Base-by-base conservation (phyloP, 92 coral and sea anemone species). In the Phymanthus crucifer region DNA sequence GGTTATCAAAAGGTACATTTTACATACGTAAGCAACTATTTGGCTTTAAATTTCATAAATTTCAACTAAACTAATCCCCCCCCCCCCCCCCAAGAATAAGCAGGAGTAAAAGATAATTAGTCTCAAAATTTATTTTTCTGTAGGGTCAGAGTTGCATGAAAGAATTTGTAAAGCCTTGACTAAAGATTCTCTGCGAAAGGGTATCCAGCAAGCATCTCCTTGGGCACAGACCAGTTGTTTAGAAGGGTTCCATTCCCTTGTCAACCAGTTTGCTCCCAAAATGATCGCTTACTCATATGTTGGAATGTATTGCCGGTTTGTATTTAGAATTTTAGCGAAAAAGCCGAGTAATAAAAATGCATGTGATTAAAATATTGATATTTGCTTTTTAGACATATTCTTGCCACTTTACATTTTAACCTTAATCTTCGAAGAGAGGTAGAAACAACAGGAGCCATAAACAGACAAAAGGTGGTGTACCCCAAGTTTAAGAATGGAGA, bases 401-500 rank as follows among this genome's bases (percentile, higher is more conserved):
- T 38, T 31, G 76, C 83, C 18, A 40, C 64, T 18, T 33, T 78
- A 9, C 83, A 78, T 37, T 78, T 79, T 66, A 79, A 68, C 66
- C 29, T 34, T 32, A 79, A 79, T 32, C 31, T 79, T 37, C 40
- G 24, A 6, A 68, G 83, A 40, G 83, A 79, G 35, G 50, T 46
- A 23, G 14, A 52, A 71, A 79, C 26, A 19, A 13, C 19, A 76
- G 36, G 21, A 17, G 21, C 38, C 58, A 73, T 2, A 32, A 27
- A 24, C 29, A 79, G 65, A 61, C 35, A 37, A 40, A 64, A 35
- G 35, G 75, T 78, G 4, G 71, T 31, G 19, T 78, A 78, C 26
- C 82, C 74, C 35, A 78, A 78, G 57, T 78, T 78, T 14, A 78
- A 78, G 34, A 78, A 66, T 66, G 75, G 75, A 4, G 82, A 80